Conservation (phyloP, 1,140 invertebrate species). For the Drosophila triauraria region DNA sequence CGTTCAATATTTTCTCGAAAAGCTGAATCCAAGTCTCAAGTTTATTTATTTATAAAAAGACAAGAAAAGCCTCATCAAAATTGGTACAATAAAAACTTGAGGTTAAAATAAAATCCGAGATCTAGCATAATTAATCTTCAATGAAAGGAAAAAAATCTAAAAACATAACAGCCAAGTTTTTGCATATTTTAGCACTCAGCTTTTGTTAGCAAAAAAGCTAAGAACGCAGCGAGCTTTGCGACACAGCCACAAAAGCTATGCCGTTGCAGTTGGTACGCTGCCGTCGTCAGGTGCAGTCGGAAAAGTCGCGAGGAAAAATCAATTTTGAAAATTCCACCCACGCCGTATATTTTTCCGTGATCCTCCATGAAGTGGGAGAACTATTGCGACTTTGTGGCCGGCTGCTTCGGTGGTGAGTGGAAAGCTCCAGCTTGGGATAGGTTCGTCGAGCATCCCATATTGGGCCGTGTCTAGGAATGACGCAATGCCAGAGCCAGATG, state of each 20-base stretch:
- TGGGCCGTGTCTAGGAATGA: slow-evolving; percentile 47
- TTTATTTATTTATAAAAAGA: too few relatives aligned
- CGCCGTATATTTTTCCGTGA: background rate
- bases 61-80: too few relatives aligned
- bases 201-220: slow-evolving; percentile 25
- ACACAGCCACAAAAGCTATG: slow-evolving; percentile 21
- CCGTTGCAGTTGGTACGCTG: slow-evolving; percentile 48
- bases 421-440: slow-evolving; percentile 2
- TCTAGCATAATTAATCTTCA: background rate
- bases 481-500: slow-evolving; percentile 55
- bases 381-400: slow-evolving; percentile 80
- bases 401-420: slow-evolving; percentile 76
- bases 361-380: slow-evolving; percentile 79
- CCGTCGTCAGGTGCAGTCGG: slow-evolving; percentile 58
- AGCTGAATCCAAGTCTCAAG: too few relatives aligned
- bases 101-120: background rate
- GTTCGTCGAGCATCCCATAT: background rate
- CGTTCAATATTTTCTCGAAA: too few relatives aligned
- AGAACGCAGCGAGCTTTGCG: slow-evolving; percentile 15
- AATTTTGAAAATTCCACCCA: slow-evolving; percentile 33
- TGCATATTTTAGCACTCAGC: slow-evolving; percentile 22
- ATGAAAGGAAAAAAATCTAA: background rate
- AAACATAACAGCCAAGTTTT: background rate
- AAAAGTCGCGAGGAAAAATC: slow-evolving; percentile 57
- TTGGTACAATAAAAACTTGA: too few relatives aligned